Base-by-base conservation (phyloP, 2,888 invertebrate genomes). In the Brachypterus glaber region DNA sequence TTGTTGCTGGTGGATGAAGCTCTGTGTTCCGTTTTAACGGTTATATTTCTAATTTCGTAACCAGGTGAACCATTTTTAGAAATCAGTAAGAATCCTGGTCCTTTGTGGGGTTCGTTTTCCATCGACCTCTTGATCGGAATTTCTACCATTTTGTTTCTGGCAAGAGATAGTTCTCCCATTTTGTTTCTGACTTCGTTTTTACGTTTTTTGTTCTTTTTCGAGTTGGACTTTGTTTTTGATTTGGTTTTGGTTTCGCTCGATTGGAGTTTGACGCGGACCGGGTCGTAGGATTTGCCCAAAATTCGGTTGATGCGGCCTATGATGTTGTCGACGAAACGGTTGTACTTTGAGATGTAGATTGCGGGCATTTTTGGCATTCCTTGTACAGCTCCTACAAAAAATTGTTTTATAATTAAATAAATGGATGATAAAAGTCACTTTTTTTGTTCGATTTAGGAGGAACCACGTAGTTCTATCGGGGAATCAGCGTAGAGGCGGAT, bases 241-340 rank as follows among this genome's bases (percentile, higher is more conserved):
- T 27, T 27, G 7, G 27, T 13, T n/a, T n/a, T n/a, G 21, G 21
- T 7, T 8, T 70, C 72, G 0, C 72, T 71, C 31, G 61, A 60
- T 45, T 76, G 73, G 18, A 84, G 64, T 55, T 79, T 79, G 0
- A 89, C 88, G 47, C 82, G 81, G 39, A 89, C 88, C 0, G 88
- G 88, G 59, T 89, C 88, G 64, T 87, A 89, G 33, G 82, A 84
- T 46, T 77, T 74, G 33, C 80, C 73, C 46, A 89, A 67, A 41
- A 88, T 83, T 50, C 79, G 78, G 66, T 88, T 89, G 67, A 89
- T 86, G 52, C 85, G 75, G 39, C 77, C 77, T 46, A 88, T 71
- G 49, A 88, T 84, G 52, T 79, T 84, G 66, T 89, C 89, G 39
- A 87, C 82, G 63, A 87, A 88, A 49, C 81, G 75, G 66, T 89